These are phyloP conservation scores for Limonius californicus DNA, from an alignment of 1,140 invertebrate species.

Conservation along the genomic window DNA sequence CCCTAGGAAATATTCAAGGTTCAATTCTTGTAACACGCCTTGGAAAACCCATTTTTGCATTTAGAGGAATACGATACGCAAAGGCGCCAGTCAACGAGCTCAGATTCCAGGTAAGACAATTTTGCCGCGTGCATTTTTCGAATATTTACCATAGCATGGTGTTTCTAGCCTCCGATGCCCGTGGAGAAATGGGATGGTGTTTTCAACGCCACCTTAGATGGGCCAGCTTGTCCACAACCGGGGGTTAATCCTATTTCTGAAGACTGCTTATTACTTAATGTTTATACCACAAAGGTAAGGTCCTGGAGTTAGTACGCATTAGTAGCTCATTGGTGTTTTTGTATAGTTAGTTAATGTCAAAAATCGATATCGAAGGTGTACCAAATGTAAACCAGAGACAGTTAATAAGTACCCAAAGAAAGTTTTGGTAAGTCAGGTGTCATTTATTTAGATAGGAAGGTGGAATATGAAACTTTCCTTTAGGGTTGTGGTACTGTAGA, in stretches of 20 bases:
- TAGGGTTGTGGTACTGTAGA: too few species aligned
- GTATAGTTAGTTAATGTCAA: background rate
- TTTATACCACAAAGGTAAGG: conserved; percentile 55
- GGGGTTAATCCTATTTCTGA: conserved; percentile 57
- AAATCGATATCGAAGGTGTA: background rate
- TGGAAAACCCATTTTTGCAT: conserved; percentile 45
- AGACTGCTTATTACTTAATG: conserved; percentile 66
- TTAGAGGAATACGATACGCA: conserved; percentile 80
- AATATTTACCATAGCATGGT: conserved; percentile 25
- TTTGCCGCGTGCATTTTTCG: background rate
- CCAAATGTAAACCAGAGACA: background rate
- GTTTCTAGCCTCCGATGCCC: conserved; percentile 38
- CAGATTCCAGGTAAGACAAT: conserved; percentile 56
- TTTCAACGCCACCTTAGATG: conserved; percentile 57
- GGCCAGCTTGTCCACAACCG: conserved; percentile 49
- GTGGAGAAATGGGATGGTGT: conserved; percentile 54
- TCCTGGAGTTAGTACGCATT: background rate
- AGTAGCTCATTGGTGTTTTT: background rate
- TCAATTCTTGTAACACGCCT: conserved; percentile 25
- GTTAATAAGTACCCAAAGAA: background rate
- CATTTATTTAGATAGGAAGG: too few species aligned
- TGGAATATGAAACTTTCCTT: too few species aligned
- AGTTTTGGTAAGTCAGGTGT: background rate
- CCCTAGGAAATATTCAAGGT: conserved; percentile 48
- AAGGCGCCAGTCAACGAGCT: conserved; percentile 64